A percentile compares a stretch with the other conserved stretches of the same genome.
Evolutionary conservation across 2,888 invertebrate species (phyloP).

Genomic region (Globia sparganii): DNA sequence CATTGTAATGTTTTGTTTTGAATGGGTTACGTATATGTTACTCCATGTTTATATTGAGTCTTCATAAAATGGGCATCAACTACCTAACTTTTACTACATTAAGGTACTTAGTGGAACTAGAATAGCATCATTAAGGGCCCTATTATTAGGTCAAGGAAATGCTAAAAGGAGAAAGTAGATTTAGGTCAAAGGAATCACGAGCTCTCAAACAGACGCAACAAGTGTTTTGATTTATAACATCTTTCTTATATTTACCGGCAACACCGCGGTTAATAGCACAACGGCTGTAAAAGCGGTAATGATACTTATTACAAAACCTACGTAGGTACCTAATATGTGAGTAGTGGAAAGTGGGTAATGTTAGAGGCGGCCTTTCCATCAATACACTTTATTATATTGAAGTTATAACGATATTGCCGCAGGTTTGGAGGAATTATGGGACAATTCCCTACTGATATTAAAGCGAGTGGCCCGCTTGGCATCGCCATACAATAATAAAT

Average conservation of each 20-base stretch:
- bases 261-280: slow-evolving; percentile 9
- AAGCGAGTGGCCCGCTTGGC: slow-evolving; percentile 69
- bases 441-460: slow-evolving; percentile 56
- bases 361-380: slow-evolving; percentile 22
- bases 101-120: slow-evolving; percentile 8
- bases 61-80: neutral
- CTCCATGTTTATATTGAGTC: neutral
- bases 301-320: slow-evolving; percentile 30
- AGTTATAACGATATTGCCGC: slow-evolving; percentile 40
- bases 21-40: slow-evolving; percentile 13
- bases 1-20: slow-evolving; percentile 4
- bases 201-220: neutral
- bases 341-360: slow-evolving; percentile 53
- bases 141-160: slow-evolving; percentile 30
- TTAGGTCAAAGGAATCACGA: slow-evolving; percentile 32
- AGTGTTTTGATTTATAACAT: slow-evolving; percentile 9
- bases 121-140: neutral
- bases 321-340: slow-evolving; percentile 39
- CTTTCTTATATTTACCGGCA: slow-evolving; percentile 12
- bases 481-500: slow-evolving; percentile 71
- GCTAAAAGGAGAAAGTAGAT: slow-evolving; percentile 20
- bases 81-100: neutral
- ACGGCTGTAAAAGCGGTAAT: slow-evolving; percentile 27
- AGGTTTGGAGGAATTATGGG: slow-evolving; percentile 48
- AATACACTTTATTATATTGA: slow-evolving; percentile 48